These are phyloP conservation scores for Notarius lentiginosus DNA, from an alignment of 2,113 vertebrate species.

Conservation along the genomic window DNA sequence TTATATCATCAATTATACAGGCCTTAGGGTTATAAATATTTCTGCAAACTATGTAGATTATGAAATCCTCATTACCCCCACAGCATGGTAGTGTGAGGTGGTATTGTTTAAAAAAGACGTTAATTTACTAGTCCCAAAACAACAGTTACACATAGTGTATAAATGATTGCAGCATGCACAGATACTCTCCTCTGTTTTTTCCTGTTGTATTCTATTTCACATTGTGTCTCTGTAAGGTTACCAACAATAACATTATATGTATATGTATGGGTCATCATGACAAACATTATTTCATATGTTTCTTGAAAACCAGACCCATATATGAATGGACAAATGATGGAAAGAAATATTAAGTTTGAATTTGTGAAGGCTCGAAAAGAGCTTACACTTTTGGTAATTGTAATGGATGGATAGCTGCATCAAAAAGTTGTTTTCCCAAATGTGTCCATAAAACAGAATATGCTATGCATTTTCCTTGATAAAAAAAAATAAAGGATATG, in stretches of 20 bases:
- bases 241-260: not conserved
- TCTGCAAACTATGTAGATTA: conserved; percentile 13
- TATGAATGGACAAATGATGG: not conserved
- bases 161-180: not conserved
- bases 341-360: not conserved
- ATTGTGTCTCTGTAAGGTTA: not conserved
- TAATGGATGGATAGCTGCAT: not conserved
- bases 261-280: not conserved
- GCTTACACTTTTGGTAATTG: not conserved
- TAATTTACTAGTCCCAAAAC: not conserved
- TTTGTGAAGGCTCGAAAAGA: not conserved
- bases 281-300: not conserved
- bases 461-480: not conserved
- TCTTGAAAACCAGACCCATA: not conserved
- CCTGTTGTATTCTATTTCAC: not conserved
- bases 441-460: not conserved
- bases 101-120: not conserved
- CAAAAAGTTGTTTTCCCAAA: not conserved
- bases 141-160: not conserved
- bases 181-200: not conserved
- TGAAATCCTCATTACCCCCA: not conserved
- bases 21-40: conserved; percentile 43
- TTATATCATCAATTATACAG: conserved; percentile 41
- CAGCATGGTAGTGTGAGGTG: not conserved
- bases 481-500: not conserved